Percentiles rank a stretch among this genome's conserved stretches.
Evolutionary conservation across 2,797 vertebrate species (phyloP).

Genomic region (Micropoecilia bifurca): DNA sequence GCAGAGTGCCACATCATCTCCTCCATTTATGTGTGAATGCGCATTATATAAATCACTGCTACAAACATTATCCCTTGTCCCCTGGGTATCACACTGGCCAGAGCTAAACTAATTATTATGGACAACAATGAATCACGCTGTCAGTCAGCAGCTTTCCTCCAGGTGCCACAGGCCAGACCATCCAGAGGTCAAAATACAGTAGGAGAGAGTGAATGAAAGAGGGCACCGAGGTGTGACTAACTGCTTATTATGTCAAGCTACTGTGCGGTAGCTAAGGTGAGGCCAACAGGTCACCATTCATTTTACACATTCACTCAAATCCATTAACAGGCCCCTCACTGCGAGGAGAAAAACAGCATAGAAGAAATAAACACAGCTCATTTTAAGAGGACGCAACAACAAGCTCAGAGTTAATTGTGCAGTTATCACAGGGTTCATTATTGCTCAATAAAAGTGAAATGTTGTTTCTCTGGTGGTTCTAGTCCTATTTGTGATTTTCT

Average conservation of each 20-base stretch:
- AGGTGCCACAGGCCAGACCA: constrained; percentile 69
- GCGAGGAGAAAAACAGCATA: constrained; percentile 32
- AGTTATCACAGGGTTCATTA: constrained; percentile 50
- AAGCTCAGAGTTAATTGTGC: constrained; percentile 43
- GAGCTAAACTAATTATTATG: constrained; percentile 68
- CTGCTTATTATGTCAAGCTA: constrained; percentile 74
- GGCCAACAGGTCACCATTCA: constrained; percentile 67
- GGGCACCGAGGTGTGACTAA: constrained; percentile 65
- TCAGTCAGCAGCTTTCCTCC: constrained; percentile 74
- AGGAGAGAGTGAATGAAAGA: constrained; percentile 52
- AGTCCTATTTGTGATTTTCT: constrained; percentile 5
- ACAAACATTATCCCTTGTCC: constrained; percentile 46
- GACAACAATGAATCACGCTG: constrained; percentile 72
- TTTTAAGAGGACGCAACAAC: constrained; percentile 34
- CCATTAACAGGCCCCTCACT: constrained; percentile 59
- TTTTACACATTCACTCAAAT: constrained; percentile 61
- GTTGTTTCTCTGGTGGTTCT: constrained; percentile 6
- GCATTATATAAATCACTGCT: constrained; percentile 46
- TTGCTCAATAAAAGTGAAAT: constrained; percentile 34
- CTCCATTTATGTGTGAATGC: constrained; percentile 20
- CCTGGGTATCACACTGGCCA: constrained; percentile 28
- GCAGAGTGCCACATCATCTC: constrained; percentile 19
- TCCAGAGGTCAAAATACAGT: constrained; percentile 60
- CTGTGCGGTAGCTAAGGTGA: constrained; percentile 58
- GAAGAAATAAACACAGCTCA: constrained; percentile 31